These are phyloP conservation scores for Malacoctenus gilli DNA, from an alignment of 2,797 vertebrate genomes.

Conservation along the genomic window DNA sequence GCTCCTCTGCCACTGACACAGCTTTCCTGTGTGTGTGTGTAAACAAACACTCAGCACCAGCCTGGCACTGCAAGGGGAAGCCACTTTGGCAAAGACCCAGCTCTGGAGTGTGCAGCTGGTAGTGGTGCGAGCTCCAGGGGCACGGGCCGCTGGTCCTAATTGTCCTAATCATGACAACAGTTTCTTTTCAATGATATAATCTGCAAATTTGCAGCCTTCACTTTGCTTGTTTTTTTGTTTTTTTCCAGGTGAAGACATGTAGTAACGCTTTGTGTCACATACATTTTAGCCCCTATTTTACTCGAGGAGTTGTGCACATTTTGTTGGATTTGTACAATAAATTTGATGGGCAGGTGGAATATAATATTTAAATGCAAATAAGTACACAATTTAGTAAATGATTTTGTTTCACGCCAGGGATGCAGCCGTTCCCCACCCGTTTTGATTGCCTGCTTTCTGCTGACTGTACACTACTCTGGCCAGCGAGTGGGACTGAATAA, in stretches of 20 bases:
- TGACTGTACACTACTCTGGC: conserved; percentile 13
- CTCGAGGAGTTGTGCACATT: background rate
- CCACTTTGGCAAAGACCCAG: conserved; percentile 75
- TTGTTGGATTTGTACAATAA: background rate
- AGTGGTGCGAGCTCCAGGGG: conserved; percentile 39
- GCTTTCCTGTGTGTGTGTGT: conserved; percentile 63
- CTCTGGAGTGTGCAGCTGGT: conserved; percentile 65
- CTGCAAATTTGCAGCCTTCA: conserved; percentile 40
- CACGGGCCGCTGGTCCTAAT: conserved; percentile 58
- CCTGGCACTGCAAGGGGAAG: conserved; percentile 70
- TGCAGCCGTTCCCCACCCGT: conserved; percentile 16
- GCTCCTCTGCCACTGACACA: conserved; percentile 62
- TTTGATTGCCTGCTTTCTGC: conserved; percentile 20
- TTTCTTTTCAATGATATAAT: conserved; percentile 58
- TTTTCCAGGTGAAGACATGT: conserved; percentile 3
- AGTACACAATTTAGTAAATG: conserved; percentile 14
- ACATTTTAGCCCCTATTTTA: conserved; percentile 14
- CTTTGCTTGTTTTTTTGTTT: conserved; percentile 46
- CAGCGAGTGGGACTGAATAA: conserved; percentile 21
- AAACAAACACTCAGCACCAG: conserved; percentile 77
- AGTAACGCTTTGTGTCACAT: conserved; percentile 6
- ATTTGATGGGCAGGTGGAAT: conserved; percentile 8
- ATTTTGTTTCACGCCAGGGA: conserved; percentile 12
- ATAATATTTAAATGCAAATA: conserved; percentile 17
- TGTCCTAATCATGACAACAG: conserved; percentile 54